A percentile compares a stretch with the other conserved stretches of the same genome.
Evolutionary conservation across 2,113 vertebrate species (phyloP).

Genomic region (Grallaria varia): DNA sequence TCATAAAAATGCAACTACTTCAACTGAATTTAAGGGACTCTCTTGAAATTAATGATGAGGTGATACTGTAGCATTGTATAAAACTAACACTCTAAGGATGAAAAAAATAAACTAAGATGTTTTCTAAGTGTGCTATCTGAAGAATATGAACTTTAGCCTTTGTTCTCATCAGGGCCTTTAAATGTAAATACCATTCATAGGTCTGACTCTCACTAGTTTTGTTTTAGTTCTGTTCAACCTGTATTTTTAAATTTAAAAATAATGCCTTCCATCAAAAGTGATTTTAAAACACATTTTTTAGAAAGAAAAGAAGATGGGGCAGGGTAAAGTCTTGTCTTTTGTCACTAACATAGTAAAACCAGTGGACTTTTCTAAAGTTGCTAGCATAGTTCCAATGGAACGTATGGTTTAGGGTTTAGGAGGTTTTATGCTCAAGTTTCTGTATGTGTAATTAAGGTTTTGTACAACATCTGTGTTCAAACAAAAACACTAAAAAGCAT

Average conservation of each 20-base stretch:
- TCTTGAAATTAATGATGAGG: neutral
- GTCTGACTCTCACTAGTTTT: neutral
- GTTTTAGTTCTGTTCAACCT: neutral
- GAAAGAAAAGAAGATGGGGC: neutral
- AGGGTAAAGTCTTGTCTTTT: neutral
- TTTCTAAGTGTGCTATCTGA: neutral
- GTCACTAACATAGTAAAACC: neutral
- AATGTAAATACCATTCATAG: neutral
- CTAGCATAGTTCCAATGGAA: neutral
- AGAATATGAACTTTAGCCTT: neutral
- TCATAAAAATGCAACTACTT: neutral
- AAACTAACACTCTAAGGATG: neutral
- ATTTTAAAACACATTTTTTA: neutral
- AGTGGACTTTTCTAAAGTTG: neutral
- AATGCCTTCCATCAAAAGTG: neutral
- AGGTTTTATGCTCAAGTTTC: neutral
- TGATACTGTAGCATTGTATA: neutral
- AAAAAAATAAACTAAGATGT: neutral
- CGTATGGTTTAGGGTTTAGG: neutral
- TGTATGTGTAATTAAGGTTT: neutral
- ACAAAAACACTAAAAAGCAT: neutral
- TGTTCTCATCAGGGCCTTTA: neutral
- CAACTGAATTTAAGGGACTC: neutral
- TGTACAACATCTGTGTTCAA: neutral
- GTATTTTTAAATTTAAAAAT: neutral